Base-by-base conservation (phyloP, 2,888 invertebrate genomes). In the Eretmocerus hayati region DNA sequence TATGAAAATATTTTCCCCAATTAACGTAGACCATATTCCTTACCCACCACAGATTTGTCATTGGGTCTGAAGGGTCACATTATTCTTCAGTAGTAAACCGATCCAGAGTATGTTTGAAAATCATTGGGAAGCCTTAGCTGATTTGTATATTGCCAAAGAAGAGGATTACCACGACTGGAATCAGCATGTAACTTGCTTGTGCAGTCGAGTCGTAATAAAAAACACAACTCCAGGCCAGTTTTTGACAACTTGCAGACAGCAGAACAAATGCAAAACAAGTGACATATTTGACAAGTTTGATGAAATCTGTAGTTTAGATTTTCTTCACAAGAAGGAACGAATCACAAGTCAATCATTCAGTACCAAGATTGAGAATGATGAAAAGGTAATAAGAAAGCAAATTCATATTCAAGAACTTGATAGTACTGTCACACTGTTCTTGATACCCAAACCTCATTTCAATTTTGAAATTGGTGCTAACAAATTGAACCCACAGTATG, bases 111-210 rank as follows among this genome's bases (percentile, higher is more conserved):
- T 42, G 77, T 72, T 72, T 60, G 75, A 77, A 56, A 64, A 70
- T 56, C 78, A 79, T 56, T 83, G 83, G 80, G 82, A 84, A 65
- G 78, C 82, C 50, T 75, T 85, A 55, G 84, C 84, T 31, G 82
- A 83, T 71, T 79, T 85, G 61, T 72, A 73, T 59, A 69, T 78
- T 52, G 69, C 75, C 42, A 63, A 72, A 42, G 72, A 74, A 52
- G 62, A 64, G 43, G 73, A 75, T 50, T 66, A 69, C 56, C 67
- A 73, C 52, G 73, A 73, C 53, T 71, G 75, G 54, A 74, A 77
- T 40, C 78, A 78, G 61, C 78, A 77, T 62, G 74, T 82, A 59
- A 81, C 81, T 63, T 84, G 84, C 70, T 75, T 84, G 54, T 85
- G 84, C 69, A 84, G 82, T 69, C 76, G 85, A 71, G 81, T 80